Base-by-base conservation (phyloP, 2,888 invertebrate genomes). In the Phengaris alcon region DNA sequence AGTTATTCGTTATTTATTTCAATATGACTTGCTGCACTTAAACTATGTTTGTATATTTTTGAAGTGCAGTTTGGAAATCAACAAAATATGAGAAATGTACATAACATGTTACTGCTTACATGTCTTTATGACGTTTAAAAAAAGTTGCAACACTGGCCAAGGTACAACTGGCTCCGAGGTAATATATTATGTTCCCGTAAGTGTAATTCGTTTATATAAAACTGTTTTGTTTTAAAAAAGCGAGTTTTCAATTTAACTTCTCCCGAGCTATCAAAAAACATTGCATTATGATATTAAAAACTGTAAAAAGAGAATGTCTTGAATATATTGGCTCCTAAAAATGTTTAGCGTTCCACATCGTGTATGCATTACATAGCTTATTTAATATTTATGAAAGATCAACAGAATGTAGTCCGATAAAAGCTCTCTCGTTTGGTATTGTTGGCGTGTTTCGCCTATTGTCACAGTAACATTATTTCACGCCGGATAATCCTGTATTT, bases 301-400 rank as follows among this genome's bases (percentile, higher is more conserved):
- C 55, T 54, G 54, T 55, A 55, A 73, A 73, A 64, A 35, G 13
- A 12, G 35, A 64, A 64, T 64, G 35, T 64, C 46, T 15, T 48
- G 46, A 72, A 54, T 52, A 52, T 51, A 70, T 70, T 22, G 52
- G 72, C 72, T 35, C 52, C 54, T 72, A 72, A 72, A 72, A 72
- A 72, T 72, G 54, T 54, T 72, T 72, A 72, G 51, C 54, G 52
- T 54, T 52, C 52, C 72, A 35, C 72, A 72, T 72, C 72, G 72
- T 22, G 72, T 72, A 72, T 72, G 72, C 72, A 72, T 72, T 72
- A 54, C 72, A 8, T 72, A 54, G 54, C 72, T 72, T 72, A 72
- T 72, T 72, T 72, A 72, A 72, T 72, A 72, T 72, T 72, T 72
- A 72, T 72, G 72, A 72, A 72, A 54, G 72, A 72, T 72, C 72